A percentile compares a stretch with the other conserved stretches of the same genome.
These are phyloP conservation scores for Amblyraja radiata DNA, from an alignment of 2,797 vertebrate species.

Conservation along the genomic window DNA sequence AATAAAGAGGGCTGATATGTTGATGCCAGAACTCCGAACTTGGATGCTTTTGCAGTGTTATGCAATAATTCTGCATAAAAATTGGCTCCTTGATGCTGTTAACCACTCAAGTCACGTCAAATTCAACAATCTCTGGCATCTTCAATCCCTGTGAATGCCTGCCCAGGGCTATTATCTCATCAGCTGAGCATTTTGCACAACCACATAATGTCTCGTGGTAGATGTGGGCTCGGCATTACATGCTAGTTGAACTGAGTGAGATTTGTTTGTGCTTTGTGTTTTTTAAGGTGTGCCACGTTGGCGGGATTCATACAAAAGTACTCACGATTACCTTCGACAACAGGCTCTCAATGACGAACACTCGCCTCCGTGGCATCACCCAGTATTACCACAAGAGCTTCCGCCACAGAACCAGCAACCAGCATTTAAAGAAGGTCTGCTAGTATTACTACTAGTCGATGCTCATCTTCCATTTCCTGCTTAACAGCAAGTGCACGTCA, in stretches of 20 bases:
- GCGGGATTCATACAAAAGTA: slow-evolving; percentile 15
- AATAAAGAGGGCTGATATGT: background rate
- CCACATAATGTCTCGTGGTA: background rate
- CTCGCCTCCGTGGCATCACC: background rate
- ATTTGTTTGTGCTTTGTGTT: slow-evolving; percentile 30
- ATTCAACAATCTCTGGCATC: slow-evolving; percentile 18
- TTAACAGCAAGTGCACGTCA: background rate
- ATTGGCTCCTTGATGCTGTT: background rate
- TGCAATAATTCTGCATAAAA: background rate
- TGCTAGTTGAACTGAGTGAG: slow-evolving; percentile 27
- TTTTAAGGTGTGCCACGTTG: slow-evolving; percentile 23
- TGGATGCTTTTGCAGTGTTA: background rate
- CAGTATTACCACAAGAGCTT: background rate
- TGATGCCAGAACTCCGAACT: background rate
- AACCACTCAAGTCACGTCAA: background rate
- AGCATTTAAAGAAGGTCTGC: slow-evolving; percentile 21
- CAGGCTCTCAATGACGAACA: background rate
- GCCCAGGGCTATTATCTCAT: background rate
- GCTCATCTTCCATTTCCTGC: slow-evolving; percentile 11
- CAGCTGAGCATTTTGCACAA: slow-evolving; percentile 15
- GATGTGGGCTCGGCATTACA: slow-evolving; percentile 4
- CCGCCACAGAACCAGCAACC: background rate
- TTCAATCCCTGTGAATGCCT: background rate
- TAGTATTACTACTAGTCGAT: slow-evolving; percentile 29
- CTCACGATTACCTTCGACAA: background rate